Percentiles rank a stretch among this genome's conserved stretches.
These are phyloP conservation scores for Xanthia togata DNA, from an alignment of 2,888 invertebrate genomes.

Conservation along the genomic window DNA sequence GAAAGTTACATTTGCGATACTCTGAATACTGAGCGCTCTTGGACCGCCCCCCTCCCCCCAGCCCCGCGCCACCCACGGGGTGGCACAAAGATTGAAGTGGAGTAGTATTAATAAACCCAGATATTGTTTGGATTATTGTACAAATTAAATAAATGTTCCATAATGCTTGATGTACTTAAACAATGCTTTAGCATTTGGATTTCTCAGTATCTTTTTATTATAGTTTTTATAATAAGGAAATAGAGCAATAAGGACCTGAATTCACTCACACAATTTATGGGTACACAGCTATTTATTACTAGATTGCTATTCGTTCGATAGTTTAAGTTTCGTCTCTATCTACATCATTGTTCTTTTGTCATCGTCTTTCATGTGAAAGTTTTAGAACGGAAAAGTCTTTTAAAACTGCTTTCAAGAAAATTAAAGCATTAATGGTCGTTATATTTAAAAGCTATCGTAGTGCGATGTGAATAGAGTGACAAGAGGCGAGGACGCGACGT, in stretches of 20 bases:
- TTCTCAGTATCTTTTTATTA: conserved; percentile 42
- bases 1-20: conserved; percentile 91
- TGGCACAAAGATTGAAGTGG: conserved; percentile 75
- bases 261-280: conserved; percentile 24
- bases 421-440: conserved; percentile 88
- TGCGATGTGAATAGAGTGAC: conserved; percentile 58
- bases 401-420: conserved; percentile 89
- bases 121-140: conserved; percentile 72
- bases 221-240: conserved; percentile 24
- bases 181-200: conserved; percentile 36
- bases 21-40: conserved; percentile 89
- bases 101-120: conserved; percentile 75
- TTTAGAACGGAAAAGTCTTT: conserved; percentile 89
- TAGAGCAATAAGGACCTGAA: conserved; percentile 28
- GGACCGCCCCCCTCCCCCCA: conserved; percentile 73
- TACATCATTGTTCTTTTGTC: conserved; percentile 81
- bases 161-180: conserved; percentile 58
- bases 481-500: conserved; percentile 41
- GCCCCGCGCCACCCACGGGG: conserved; percentile 70
- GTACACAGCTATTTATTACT: conserved; percentile 6
- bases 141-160: conserved; percentile 71
- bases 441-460: conserved; percentile 76
- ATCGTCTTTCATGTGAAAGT: conserved; percentile 87
- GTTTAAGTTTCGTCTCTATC: conserved; percentile 72
- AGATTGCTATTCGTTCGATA: conserved; percentile 38